A percentile compares a stretch with the other conserved stretches of the same genome.
Evolutionary conservation across 2,888 invertebrate genomes (phyloP).

Genomic region (Piscicola geometra): DNA sequence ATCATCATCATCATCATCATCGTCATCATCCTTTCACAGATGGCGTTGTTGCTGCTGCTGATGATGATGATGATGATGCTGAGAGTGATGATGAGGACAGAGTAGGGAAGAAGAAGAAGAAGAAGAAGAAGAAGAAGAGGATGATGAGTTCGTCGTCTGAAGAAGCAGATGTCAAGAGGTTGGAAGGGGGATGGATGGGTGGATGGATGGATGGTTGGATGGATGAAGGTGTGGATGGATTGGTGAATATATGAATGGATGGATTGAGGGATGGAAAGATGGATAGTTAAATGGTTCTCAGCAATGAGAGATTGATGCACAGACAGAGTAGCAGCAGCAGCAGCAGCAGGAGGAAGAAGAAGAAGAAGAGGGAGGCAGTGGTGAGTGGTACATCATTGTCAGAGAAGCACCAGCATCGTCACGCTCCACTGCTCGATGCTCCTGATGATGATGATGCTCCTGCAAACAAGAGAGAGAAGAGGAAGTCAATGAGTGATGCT

Average conservation of each 20-base stretch:
- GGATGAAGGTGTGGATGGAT: neutral
- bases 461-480: conserved; percentile 5
- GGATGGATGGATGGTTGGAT: conserved; percentile 11
- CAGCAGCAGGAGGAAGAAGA: neutral
- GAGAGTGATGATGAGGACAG: conserved; percentile 9
- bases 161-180: neutral
- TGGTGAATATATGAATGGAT: neutral
- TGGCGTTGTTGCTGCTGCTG: too few relatives aligned
- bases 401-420: too few relatives aligned
- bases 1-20: too few relatives aligned
- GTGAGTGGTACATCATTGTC: too few relatives aligned
- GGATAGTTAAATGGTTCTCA: too few relatives aligned
- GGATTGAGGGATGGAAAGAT: neutral
- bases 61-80: conserved; percentile 2
- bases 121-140: conserved; percentile 6
- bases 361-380: too few relatives aligned
- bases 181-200: neutral
- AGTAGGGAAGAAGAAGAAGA: conserved; percentile 1
- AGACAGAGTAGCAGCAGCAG: neutral
- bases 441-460: too few relatives aligned
- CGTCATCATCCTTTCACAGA: too few relatives aligned
- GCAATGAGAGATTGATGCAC: too few relatives aligned
- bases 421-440: too few relatives aligned
- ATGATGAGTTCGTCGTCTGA: neutral
- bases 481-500: neutral